Conservation (phyloP, 2,113 vertebrate genomes). For the Puffinus mauretanicus region DNA sequence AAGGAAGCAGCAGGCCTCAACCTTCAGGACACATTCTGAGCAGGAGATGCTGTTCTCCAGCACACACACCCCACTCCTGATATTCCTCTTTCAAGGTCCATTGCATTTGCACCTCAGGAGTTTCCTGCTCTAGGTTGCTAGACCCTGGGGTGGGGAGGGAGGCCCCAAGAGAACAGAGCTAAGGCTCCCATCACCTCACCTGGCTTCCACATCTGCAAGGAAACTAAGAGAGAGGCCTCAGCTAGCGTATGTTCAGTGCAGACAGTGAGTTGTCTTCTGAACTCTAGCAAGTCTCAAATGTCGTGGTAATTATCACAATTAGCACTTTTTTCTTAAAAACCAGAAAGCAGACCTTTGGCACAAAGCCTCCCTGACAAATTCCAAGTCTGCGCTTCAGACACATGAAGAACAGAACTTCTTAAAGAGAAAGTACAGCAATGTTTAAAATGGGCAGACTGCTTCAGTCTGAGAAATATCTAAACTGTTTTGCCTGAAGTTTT, state of each 20-base stretch:
- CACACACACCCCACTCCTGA: background rate
- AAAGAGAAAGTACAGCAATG: background rate
- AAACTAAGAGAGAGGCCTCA: background rate
- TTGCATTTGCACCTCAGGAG: background rate
- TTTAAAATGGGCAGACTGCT: too few relatives aligned
- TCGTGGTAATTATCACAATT: background rate
- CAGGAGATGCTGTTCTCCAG: background rate
- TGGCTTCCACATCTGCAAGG: background rate
- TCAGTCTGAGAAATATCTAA: background rate
- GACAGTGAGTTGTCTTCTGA: too few relatives aligned
- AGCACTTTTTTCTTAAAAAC: background rate
- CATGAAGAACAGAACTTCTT: background rate
- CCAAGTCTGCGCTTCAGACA: background rate
- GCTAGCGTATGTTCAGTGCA: background rate
- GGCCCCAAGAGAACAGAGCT: too few relatives aligned
- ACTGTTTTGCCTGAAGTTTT: background rate
- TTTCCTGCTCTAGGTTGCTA: too few relatives aligned
- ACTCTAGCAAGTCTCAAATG: background rate
- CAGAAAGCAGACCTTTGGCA: background rate
- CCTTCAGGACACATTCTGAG: background rate
- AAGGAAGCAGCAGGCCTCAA: background rate
- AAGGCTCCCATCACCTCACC: background rate
- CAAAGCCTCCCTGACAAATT: background rate
- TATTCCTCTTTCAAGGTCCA: background rate
- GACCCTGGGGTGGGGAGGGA: background rate